Base-by-base conservation (phyloP, 2,888 invertebrate species). In the Melanargia galathea region DNA sequence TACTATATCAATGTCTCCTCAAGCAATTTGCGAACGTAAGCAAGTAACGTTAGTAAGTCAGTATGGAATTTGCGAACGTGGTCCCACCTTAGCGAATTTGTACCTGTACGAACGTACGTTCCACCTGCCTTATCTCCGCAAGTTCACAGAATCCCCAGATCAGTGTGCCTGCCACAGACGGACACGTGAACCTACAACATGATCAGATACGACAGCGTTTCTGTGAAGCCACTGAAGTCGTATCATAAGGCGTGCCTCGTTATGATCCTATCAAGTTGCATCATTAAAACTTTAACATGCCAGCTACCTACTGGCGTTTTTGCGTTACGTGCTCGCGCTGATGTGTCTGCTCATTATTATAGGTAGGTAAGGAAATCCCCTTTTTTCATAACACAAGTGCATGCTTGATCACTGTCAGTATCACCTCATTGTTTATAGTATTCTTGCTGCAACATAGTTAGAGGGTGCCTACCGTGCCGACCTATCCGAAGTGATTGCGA, bases 211-310 rank as follows among this genome's bases (percentile, higher is more conserved):
- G 63, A 63, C 57, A 54, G 54, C 51, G 48, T 63, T 68, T 64
- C 68, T 60, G 64, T 64, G 68, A 66, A 68, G 59, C 58, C 57
- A 62, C 57, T 58, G 54, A 48, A 57, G 48, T 57, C 52, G 55
- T 43, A 68, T 54, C 62, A 55, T 63, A 51, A 65, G n/a, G 64
- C 68, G 64, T 62, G 63, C 48, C 67, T 69, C 66, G 64, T 70
- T 73, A 70, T 56, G 59, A 60, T 66, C 63, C 57, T 73, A 73
- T 73, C 73, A 66, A 62, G 70, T 75, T 75, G 68, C 73, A 68
- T 70, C 71, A 73, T 79, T 79, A 75, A 70, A 69, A 66, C 45
- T 65, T 60, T 65, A 60, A 65, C 40, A 16, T 18, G 13, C 18
- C 40, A 30, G 16, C 49, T 49, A 60, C 57, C 18, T 49, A 10